A percentile compares a stretch with the other conserved stretches of the same genome.
Conservation (phyloP, 2,888 invertebrate species). For the Dorcus hopei region DNA sequence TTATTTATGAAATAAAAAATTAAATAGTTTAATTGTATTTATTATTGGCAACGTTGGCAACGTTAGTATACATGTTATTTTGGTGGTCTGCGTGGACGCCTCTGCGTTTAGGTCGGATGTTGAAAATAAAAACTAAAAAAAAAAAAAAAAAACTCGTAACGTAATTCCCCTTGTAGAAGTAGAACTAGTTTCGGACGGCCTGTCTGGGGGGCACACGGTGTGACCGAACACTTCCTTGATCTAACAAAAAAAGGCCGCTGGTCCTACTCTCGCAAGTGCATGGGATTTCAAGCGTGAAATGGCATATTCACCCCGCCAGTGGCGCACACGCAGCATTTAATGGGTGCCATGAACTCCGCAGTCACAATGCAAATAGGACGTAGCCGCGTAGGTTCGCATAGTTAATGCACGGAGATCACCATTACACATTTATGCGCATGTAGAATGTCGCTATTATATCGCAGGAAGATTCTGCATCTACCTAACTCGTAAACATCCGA, state of each 20-base stretch:
- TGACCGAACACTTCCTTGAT: constrained; percentile 21
- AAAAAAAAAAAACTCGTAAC: background rate
- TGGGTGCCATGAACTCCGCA: constrained; percentile 3
- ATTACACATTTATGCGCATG: background rate
- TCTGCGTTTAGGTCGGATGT: too few species aligned
- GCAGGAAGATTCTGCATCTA: too few species aligned
- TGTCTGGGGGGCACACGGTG: constrained; percentile 10
- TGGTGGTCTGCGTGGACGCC: too few species aligned
- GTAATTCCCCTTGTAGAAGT: constrained; percentile 13
- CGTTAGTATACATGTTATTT: too few species aligned
- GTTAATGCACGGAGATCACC: background rate
- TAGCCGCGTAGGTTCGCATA: background rate
- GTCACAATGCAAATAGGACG: constrained; percentile 1
- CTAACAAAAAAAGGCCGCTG: constrained; percentile 7
- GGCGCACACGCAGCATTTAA: constrained; percentile 1
- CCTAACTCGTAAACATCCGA: too few species aligned
- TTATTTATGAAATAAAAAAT: too few species aligned
- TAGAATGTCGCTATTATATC: too few species aligned
- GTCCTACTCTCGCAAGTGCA: constrained; percentile 13
- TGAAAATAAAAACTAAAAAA: too few species aligned
- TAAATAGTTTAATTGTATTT: too few species aligned
- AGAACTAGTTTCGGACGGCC: constrained; percentile 17
- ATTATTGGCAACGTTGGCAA: too few species aligned
- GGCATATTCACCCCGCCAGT: constrained; percentile 26
- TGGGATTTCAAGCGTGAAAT: constrained; percentile 28